Percentiles rank a stretch among this genome's conserved stretches.
Conservation (phyloP, 2,888 invertebrate genomes). For the Pocota personata region DNA sequence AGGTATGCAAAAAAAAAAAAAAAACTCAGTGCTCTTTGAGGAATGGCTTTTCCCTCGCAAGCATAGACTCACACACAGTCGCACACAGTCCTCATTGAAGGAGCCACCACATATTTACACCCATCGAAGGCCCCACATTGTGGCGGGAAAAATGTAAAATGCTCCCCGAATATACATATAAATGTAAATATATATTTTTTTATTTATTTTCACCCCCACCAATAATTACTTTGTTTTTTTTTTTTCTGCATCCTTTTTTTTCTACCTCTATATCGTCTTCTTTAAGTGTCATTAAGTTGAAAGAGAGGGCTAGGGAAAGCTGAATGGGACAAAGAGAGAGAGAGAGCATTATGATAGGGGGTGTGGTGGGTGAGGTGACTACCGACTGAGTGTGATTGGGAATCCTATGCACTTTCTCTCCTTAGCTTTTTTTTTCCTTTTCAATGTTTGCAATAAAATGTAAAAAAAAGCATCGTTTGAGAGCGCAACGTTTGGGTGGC, state of each 20-base stretch:
- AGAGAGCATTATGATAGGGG: conserved; percentile 13
- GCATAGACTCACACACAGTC: conserved; percentile 37
- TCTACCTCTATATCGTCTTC: no score
- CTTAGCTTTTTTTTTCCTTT: conserved; percentile 25
- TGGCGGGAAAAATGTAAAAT: conserved; percentile 71
- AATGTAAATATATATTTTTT: conserved; percentile 9
- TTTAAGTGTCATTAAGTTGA: conserved; percentile 68
- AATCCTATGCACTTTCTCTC: conserved; percentile 65
- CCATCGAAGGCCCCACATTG: conserved; percentile 57
- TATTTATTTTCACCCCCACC: conserved; percentile 44
- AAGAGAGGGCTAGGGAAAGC: conserved; percentile 34
- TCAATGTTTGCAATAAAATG: conserved; percentile 51
- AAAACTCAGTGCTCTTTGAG: conserved; percentile 69
- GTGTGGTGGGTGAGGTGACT: conserved; percentile 35
- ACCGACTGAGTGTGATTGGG: conserved; percentile 43
- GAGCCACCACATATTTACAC: conserved; percentile 62
- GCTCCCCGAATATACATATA: conserved; percentile 32
- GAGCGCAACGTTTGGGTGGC: conserved; percentile 41
- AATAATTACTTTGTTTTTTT: conserved; percentile 55
- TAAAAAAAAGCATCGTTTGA: conserved; percentile 3
- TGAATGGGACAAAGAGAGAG: conserved; percentile 34
- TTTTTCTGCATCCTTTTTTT: conserved; percentile 58
- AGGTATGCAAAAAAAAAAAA: conserved; percentile 44
- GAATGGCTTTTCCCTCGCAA: conserved; percentile 60
- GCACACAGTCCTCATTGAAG: conserved; percentile 10